Conservation (phyloP, 2,888 invertebrate genomes). For the Nomada fucata region DNA sequence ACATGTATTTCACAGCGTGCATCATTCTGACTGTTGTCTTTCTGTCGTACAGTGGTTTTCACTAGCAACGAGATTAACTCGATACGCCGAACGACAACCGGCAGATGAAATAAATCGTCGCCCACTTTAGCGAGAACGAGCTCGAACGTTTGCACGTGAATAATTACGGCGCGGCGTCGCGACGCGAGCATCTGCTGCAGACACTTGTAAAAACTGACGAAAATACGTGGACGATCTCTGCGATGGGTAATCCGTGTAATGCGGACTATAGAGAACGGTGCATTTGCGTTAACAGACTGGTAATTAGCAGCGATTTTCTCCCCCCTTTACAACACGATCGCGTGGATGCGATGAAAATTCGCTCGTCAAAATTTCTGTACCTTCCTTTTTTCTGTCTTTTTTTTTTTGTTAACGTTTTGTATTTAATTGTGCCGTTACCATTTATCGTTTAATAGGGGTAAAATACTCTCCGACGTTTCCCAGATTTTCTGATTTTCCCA, state of each 20-base stretch:
- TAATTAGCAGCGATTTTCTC: slow-evolving; percentile 31
- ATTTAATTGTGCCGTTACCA: neutral
- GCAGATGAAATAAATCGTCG: slow-evolving; percentile 47
- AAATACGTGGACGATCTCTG: slow-evolving; percentile 16
- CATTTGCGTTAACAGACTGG: slow-evolving; percentile 27
- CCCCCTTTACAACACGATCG: neutral
- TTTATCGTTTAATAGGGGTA: neutral
- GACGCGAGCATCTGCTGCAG: slow-evolving; percentile 36
- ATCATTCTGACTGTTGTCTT: slow-evolving; percentile 5
- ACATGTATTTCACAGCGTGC: slow-evolving; percentile 24
- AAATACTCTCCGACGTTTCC: neutral
- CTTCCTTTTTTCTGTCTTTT: too few relatives aligned
- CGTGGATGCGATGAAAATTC: neutral
- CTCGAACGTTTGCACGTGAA: slow-evolving; percentile 45
- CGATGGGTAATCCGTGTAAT: slow-evolving; percentile 8
- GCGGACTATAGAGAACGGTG: slow-evolving; percentile 17
- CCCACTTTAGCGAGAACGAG: slow-evolving; percentile 27
- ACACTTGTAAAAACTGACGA: slow-evolving; percentile 51
- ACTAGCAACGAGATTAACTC: slow-evolving; percentile 58
- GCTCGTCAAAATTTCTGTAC: neutral
- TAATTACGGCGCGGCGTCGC: slow-evolving; percentile 52
- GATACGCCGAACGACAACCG: slow-evolving; percentile 40
- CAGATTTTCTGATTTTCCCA: neutral
- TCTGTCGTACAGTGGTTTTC: slow-evolving; percentile 33
- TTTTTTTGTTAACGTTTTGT: neutral